Evolutionary conservation across 2,888 invertebrate genomes (phyloP), one percentile per base, ranked within the genome.

Genomic region (Cantharis flavilabris): DNA sequence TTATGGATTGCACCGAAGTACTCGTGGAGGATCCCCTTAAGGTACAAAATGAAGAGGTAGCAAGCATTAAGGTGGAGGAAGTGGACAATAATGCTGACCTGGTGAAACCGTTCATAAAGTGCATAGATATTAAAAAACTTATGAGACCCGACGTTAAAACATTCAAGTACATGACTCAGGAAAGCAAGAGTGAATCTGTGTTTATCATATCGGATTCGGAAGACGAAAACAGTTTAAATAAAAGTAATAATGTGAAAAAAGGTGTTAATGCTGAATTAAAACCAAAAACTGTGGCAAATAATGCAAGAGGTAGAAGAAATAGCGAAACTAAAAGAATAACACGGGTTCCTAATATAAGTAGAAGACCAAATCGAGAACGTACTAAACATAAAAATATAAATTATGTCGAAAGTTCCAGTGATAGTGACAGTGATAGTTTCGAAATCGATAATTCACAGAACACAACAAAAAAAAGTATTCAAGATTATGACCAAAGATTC

Each of bases 71-170:
- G 9, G 10, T 0, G 2, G 30, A 14, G n/a, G 16, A 11, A 10
- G 13, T 13, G 14, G n/a, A n/a, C 0, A 7, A 26, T 14, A n/a
- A 2, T n/a, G 67, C 0, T 10, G 18, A 69, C 14, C 3, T 3
- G 10, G 26, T 11, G 26, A 82, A 82, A 76, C 82, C 84, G 11
- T 75, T 83, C 74, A 84, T 88, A 72, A 86, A 86, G 80, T 82
- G 87, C 69, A 85, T 88, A n/a, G 87, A 87, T 79, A 86, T 88
- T 16, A 85, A 82, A 26, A 88, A 87, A 82, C 79, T 88, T n/a
- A 82, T 87, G 13, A 86, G 85, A 73, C 85, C 86, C 0, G 33
- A 75, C 20, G 18, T 62, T 26, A 82, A 82, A 74, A 76, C 69
- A 1, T 49, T 49, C 7, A 49, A 49, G n/a, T 49, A 49, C n/a